phyloP scores from a whole-genome alignment of 1,140 invertebrate species.

The Drosophila bipectinata region DNA sequence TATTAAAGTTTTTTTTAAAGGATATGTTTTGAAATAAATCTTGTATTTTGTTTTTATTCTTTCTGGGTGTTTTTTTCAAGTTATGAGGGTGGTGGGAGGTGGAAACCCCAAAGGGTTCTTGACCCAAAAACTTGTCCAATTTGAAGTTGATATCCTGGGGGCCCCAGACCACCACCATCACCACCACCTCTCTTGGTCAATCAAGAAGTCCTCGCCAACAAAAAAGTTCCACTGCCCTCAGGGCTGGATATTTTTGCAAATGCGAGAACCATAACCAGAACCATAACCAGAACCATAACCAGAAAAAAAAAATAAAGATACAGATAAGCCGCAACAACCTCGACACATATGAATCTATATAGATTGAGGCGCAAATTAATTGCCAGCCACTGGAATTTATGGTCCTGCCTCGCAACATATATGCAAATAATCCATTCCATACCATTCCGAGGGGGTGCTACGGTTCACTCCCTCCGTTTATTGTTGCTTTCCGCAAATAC shows the following conservation, averaged over 20 bases:
- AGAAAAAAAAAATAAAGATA: not conserved
- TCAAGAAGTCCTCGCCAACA: slow-evolving; percentile 27
- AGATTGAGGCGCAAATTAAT: slow-evolving; percentile 59
- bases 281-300: too few species aligned
- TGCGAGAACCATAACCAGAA: not conserved
- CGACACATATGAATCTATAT: not conserved
- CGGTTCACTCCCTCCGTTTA: slow-evolving; percentile 23
- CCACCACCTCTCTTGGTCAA: slow-evolving; percentile 28
- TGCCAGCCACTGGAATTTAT: slow-evolving; percentile 77
- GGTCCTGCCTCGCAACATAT: slow-evolving; percentile 46
- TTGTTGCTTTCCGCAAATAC: slow-evolving; percentile 43
- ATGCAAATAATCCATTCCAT: slow-evolving; percentile 38
- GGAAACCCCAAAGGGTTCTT: slow-evolving; percentile 7
- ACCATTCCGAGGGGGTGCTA: slow-evolving; percentile 1
- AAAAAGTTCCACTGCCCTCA: slow-evolving; percentile 34
- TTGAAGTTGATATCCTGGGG: slow-evolving; percentile 25
- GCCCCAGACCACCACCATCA: not conserved
- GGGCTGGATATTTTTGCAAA: slow-evolving; percentile 26
- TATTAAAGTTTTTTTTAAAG: not conserved
- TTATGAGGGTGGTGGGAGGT: too few species aligned
- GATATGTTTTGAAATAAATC: not conserved
- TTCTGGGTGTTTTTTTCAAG: too few species aligned
- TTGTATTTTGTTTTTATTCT: not conserved
- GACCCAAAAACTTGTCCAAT: slow-evolving; percentile 43
- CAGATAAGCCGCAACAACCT: slow-evolving; percentile 53